Base-by-base conservation (phyloP, 2,888 invertebrate genomes). In the Nipponacmea schrenckii region DNA sequence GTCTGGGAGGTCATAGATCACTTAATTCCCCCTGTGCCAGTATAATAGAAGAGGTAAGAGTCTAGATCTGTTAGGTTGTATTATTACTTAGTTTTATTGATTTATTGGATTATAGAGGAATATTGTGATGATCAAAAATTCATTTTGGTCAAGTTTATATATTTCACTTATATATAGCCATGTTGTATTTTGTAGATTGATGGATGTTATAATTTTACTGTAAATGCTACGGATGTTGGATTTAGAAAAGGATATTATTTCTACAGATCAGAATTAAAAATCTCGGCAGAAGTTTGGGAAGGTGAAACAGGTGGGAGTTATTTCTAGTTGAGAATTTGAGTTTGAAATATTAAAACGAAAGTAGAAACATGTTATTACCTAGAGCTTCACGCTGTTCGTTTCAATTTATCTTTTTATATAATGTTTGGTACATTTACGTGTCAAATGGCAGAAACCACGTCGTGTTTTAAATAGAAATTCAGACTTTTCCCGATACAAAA, bases 261-360 rank as follows among this genome's bases (percentile, higher is more conserved):
- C n/a, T 81, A 72, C 71, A 78, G 78, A 20, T 50, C 74, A 8
- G 68, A 71, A 8, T 72, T 84, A 15, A 67, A 63, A 1, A 77
- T 84, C 17, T 73, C 75, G 62, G 86, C 84, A 8, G 79, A 78
- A 12, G 83, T 86, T 17, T 80, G 74, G n/a, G 86, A 85, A 65
- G 69, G 67, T 8, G 81, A 72, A 12, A 86, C 84, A 70, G 84
- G 84, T 84, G 72, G 20, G 70, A 62, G 8, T n/a, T 44, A 2
- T n/a, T 26, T 50, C 17, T 17, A 39, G 20, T 39, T 65, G 4
- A n/a, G n/a, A n/a, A n/a, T n/a, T n/a, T n/a, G n/a, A n/a, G n/a
- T n/a, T n/a, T n/a, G n/a, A n/a, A n/a, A n/a, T n/a, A n/a, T n/a
- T n/a, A n/a, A n/a, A n/a, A n/a, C n/a, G n/a, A n/a, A n/a, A n/a